A percentile compares a stretch with the other conserved stretches of the same genome.
These are phyloP conservation scores for Myotis findleyi DNA, from an alignment of 2,797 vertebrate genomes.

Conservation along the genomic window DNA sequence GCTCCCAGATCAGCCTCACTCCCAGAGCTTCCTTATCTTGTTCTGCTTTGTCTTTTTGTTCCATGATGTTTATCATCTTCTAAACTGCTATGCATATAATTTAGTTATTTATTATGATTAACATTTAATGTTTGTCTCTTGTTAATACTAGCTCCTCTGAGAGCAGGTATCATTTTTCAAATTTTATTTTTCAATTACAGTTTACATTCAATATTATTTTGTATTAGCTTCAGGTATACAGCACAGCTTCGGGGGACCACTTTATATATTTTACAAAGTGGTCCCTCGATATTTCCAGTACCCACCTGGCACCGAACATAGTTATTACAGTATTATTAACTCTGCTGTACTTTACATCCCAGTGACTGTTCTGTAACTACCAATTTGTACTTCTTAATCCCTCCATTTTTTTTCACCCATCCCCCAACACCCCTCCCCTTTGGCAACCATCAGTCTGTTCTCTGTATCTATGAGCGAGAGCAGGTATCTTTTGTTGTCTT, in stretches of 20 bases:
- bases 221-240: neutral
- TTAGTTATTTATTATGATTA: neutral
- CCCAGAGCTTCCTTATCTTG: neutral
- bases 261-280: neutral
- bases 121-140: neutral
- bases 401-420: neutral
- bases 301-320: neutral
- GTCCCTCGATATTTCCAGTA: neutral
- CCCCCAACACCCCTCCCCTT: neutral
- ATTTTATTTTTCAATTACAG: neutral
- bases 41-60: neutral
- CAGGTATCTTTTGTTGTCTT: neutral
- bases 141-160: neutral
- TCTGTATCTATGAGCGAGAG: neutral
- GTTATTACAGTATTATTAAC: neutral
- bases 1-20: neutral
- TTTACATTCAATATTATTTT: neutral
- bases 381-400: neutral
- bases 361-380: neutral
- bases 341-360: neutral
- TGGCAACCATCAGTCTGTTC: neutral
- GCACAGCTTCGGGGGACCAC: neutral
- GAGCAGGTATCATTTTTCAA: neutral
- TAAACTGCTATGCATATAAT: neutral
- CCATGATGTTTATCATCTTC: neutral